These are phyloP conservation scores for Hapalemur alaotrensis DNA, from an alignment of 2,797 vertebrate genomes.

Conservation along the genomic window DNA sequence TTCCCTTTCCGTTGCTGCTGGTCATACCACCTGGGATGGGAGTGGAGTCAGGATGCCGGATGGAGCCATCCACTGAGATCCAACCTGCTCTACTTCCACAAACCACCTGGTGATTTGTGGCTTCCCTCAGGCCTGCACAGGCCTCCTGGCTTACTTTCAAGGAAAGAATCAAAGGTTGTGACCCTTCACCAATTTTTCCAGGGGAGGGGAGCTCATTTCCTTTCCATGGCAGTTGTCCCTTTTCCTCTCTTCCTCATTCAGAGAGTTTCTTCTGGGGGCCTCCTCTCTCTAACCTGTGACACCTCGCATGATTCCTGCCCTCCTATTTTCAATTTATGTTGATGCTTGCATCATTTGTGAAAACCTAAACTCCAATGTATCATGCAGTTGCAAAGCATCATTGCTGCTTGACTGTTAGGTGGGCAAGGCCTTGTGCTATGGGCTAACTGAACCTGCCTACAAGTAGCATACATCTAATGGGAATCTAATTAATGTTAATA, in stretches of 20 bases:
- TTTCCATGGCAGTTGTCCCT: not conserved
- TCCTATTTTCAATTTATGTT: not conserved
- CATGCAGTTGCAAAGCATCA: not conserved
- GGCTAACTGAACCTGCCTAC: not conserved
- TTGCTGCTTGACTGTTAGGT: not conserved
- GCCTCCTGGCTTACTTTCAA: slow-evolving; percentile 17
- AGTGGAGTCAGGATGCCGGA: not conserved
- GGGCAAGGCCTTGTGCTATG: not conserved
- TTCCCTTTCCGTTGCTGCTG: not conserved
- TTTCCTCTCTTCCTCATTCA: not conserved
- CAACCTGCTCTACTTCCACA: not conserved
- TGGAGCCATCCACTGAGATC: not conserved
- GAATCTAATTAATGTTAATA: not conserved
- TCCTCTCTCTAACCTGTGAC: not conserved
- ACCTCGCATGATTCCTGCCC: not conserved
- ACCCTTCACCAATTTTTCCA: not conserved
- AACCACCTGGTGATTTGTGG: not conserved
- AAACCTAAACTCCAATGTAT: not conserved
- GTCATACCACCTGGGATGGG: not conserved
- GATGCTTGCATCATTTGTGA: not conserved
- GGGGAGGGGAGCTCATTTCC: not conserved
- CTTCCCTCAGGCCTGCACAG: not conserved
- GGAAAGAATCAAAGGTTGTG: not conserved
- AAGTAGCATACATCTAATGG: not conserved
- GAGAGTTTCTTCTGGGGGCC: not conserved